A percentile compares a stretch with the other conserved stretches of the same genome.
Evolutionary conservation across 1,140 invertebrate genomes (phyloP).

Genomic region (Hycleus phaleratus): DNA sequence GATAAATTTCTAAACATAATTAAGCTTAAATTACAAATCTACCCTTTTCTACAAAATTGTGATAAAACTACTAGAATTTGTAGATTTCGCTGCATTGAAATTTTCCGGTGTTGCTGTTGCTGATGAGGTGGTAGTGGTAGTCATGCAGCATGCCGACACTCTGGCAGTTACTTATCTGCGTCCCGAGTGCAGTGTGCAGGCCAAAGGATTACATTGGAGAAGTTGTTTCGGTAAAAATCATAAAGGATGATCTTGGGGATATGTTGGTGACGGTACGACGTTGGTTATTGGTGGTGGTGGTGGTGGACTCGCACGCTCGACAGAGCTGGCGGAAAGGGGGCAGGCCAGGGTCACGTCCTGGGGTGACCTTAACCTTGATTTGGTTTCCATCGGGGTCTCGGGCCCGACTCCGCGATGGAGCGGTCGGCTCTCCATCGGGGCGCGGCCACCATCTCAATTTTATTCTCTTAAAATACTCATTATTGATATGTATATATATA

Average conservation of each 20-base stretch:
- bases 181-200: conserved; percentile 27
- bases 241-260: too few relatives aligned
- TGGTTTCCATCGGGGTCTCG: conserved; percentile 60
- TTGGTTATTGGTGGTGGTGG: conserved; percentile 2
- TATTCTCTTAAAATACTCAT: too few relatives aligned
- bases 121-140: background rate
- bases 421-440: conserved; percentile 19
- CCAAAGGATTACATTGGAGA: conserved; percentile 2
- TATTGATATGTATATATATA: too few relatives aligned
- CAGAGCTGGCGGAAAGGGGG: conserved; percentile 33
- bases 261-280: too few relatives aligned
- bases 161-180: conserved; percentile 34
- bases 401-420: conserved; percentile 37
- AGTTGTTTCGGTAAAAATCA: background rate
- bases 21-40: too few relatives aligned
- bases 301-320: conserved; percentile 33
- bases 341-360: conserved; percentile 52
- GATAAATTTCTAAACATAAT: too few relatives aligned
- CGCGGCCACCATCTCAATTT: conserved; percentile 17
- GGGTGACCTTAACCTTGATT: conserved; percentile 61
- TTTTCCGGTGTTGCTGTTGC: too few relatives aligned
- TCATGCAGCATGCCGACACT: conserved; percentile 35
- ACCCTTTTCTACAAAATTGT: too few relatives aligned
- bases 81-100: too few relatives aligned
- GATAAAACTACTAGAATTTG: too few relatives aligned